Evolutionary conservation across 2,113 vertebrate genomes (phyloP).

Genomic region (Cisticola juncidis): DNA sequence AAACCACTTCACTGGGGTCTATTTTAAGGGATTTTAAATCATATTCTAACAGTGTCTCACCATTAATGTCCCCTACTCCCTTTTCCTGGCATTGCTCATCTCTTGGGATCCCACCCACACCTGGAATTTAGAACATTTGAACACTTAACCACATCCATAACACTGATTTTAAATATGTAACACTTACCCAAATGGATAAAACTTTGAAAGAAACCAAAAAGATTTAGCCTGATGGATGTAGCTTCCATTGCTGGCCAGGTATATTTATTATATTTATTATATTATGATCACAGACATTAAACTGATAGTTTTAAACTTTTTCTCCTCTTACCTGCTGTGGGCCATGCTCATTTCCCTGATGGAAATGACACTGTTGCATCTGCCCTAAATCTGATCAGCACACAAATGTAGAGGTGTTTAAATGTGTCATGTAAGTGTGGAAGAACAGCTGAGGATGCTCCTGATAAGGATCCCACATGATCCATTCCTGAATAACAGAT

Average conservation of each 20-base stretch:
- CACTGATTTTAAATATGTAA: rapidly evolving
- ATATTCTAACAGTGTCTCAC: not conserved
- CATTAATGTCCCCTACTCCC: too few species aligned
- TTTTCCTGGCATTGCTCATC: not conserved
- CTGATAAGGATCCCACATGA: not conserved
- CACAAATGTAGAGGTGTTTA: not conserved
- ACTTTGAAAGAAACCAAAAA: not conserved
- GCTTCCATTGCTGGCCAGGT: not conserved
- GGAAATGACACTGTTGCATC: not conserved
- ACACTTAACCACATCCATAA: not conserved
- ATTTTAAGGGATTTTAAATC: not conserved
- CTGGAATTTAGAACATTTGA: not conserved
- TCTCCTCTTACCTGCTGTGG: not conserved
- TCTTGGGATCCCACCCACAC: not conserved
- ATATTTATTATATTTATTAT: not conserved
- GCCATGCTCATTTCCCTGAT: not conserved
- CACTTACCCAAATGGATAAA: not conserved
- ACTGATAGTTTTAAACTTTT: not conserved
- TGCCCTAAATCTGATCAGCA: not conserved
- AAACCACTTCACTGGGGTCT: not conserved
- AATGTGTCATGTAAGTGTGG: not conserved
- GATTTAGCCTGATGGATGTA: not conserved
- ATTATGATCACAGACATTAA: not conserved
- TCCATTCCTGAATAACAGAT: not conserved
- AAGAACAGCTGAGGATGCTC: not conserved